Percentiles rank a stretch among this genome's conserved stretches.
These are phyloP conservation scores for Pantherophis alleghaniensis DNA, from an alignment of 2,797 vertebrate species.

Conservation along the genomic window DNA sequence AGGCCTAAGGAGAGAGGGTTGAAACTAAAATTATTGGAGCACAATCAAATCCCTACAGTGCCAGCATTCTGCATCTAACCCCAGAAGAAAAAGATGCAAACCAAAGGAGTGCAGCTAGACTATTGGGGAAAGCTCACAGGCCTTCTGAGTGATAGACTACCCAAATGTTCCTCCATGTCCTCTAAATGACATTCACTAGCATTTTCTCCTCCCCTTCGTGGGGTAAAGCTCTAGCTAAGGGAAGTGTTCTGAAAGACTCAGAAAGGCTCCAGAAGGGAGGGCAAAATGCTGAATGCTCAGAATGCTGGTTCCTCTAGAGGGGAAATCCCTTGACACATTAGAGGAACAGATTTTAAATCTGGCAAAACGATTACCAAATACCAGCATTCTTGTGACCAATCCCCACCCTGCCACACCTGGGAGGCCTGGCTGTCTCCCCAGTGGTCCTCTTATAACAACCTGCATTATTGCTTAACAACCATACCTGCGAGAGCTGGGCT, in stretches of 20 bases:
- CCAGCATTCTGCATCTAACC: not conserved
- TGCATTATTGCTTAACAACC: not conserved
- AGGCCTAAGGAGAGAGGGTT: not conserved
- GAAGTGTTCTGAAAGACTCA: not conserved
- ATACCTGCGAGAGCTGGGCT: not conserved
- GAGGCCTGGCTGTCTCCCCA: not conserved
- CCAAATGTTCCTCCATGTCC: not conserved
- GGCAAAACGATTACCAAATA: not conserved
- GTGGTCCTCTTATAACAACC: not conserved
- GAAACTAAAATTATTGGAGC: not conserved
- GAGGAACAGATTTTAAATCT: not conserved
- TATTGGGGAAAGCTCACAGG: not conserved
- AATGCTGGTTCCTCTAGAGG: not conserved
- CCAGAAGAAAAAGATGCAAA: not conserved
- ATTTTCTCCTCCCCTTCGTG: not conserved
- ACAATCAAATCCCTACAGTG: not conserved
- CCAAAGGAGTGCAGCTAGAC: not conserved
- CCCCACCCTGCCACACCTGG: not conserved
- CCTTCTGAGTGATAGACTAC: not conserved
- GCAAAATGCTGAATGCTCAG: not conserved
- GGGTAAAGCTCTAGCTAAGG: not conserved
- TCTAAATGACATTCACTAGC: not conserved
- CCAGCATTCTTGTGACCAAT: not conserved
- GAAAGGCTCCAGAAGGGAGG: not conserved
- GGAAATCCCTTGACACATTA: not conserved